phyloP scores from a whole-genome alignment of 2,113 vertebrate species.

The Catagonus wagneri region DNA sequence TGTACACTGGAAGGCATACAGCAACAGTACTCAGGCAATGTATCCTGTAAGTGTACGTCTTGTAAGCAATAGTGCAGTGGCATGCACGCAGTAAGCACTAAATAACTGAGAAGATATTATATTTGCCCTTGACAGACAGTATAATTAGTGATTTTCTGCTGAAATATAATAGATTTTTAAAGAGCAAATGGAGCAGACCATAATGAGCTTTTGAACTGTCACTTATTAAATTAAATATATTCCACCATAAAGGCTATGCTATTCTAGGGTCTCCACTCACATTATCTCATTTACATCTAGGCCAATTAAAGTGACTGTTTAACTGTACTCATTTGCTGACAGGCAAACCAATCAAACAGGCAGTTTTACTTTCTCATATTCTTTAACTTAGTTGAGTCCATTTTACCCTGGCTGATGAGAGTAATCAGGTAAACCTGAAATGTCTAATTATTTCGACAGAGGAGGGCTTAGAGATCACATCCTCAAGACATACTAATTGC shows the following conservation, averaged over 20 bases:
- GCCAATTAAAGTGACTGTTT: neutral
- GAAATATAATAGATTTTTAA: neutral
- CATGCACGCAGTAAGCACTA: neutral
- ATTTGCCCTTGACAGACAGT: neutral
- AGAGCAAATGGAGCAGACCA: neutral
- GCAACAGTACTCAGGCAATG: neutral
- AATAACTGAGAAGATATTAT: neutral
- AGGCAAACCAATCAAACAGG: neutral
- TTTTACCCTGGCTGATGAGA: neutral
- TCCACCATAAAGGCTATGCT: neutral
- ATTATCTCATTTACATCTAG: neutral
- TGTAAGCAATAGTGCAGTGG: neutral
- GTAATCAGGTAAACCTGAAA: neutral
- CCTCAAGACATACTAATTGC: neutral
- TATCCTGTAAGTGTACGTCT: neutral
- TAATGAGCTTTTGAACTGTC: neutral
- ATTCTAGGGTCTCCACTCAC: neutral
- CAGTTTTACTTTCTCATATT: neutral
- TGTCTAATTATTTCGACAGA: neutral
- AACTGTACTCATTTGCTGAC: neutral
- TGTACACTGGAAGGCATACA: constrained; percentile 65
- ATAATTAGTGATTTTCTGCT: neutral
- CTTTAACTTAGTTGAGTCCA: neutral
- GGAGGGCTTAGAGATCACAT: neutral
- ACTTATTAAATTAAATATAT: constrained; percentile 26